Evolutionary conservation across 2,113 vertebrate species (phyloP), one percentile per base, ranked within the genome.

Genomic region (Verasper variegatus): DNA sequence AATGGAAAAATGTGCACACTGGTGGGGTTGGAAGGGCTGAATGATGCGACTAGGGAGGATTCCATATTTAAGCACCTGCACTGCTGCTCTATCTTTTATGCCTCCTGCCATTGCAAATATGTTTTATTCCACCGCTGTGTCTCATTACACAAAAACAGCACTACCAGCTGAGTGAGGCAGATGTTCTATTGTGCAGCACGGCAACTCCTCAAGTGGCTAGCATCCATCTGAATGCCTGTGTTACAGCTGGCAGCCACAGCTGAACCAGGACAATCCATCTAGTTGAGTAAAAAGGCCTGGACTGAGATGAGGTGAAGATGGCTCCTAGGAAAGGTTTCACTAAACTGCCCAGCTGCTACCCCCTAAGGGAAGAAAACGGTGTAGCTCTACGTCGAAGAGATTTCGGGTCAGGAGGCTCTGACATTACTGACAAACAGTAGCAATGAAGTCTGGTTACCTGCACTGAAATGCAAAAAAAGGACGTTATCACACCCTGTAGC

Each of bases 71-170:
- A 78, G 49, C 74, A 72, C 79, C 80, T 86, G 77, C 76, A 72
- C 68, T 56, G 14, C 52, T 51, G 72, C 83, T 21, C 35, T 15
- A 23, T 55, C 55, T 72, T 74, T 74, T 68, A 78, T 45, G 65
- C 74, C 60, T 52, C 67, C 62, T 2, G 51, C 59, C 76, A 83
- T 76, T 82, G 80, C 80, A 80, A 88, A 86, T 74, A 58, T 78
- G 76, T 76, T 90, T 86, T 85, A 88, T 83, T 85, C 82, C 73
- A 74, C 76, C 65, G 73, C 83, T 78, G 76, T 82, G 86, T 86
- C 84, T 89, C 90, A 89, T 90, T 89, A 90, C 86, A 88, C 77
- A 72, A 82, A 70, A 90, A 86, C 87, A 89, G 82, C 84, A 80
- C 85, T 66, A 86, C 69, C 87, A 87, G 90, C 88, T 86, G 87